phyloP scores from a whole-genome alignment of 2,797 vertebrate genomes.

The Coregonus sp. region DNA sequence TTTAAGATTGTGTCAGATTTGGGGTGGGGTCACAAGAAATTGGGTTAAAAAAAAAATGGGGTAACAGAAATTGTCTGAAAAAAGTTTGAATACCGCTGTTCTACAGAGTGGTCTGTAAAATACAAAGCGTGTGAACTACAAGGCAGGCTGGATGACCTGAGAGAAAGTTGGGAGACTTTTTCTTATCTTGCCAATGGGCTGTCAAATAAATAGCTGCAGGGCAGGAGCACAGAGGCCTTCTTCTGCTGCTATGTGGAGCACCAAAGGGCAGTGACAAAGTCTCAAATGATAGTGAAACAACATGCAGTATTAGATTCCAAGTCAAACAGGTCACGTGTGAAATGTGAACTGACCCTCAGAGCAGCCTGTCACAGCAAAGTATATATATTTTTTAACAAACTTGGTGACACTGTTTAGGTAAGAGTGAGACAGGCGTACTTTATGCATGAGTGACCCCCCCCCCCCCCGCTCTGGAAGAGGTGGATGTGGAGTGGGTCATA shows the following conservation, averaged over 20 bases:
- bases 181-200: background rate
- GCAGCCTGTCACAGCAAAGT: conserved; percentile 4
- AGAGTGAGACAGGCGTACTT: conserved; percentile 39
- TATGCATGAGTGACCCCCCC: conserved; percentile 10
- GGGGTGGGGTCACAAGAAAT: no score
- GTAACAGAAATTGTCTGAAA: no score
- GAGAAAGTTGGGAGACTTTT: background rate
- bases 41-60: no score
- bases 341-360: conserved; percentile 21
- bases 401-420: conserved; percentile 4
- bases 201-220: background rate
- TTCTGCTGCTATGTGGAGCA: background rate
- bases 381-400: background rate
- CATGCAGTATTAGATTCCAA: conserved; percentile 9
- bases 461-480: conserved; percentile 6
- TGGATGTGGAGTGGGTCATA: conserved; percentile 25
- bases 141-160: background rate
- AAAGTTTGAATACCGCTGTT: background rate
- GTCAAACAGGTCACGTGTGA: conserved; percentile 28
- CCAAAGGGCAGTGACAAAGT: conserved; percentile 20
- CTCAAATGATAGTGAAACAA: conserved; percentile 42
- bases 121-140: background rate
- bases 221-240: background rate
- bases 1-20: no score
- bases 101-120: background rate